Percentiles rank a stretch among this genome's conserved stretches.
phyloP scores from a whole-genome alignment of 2,888 invertebrate genomes.

The Epistrophe eligans region DNA sequence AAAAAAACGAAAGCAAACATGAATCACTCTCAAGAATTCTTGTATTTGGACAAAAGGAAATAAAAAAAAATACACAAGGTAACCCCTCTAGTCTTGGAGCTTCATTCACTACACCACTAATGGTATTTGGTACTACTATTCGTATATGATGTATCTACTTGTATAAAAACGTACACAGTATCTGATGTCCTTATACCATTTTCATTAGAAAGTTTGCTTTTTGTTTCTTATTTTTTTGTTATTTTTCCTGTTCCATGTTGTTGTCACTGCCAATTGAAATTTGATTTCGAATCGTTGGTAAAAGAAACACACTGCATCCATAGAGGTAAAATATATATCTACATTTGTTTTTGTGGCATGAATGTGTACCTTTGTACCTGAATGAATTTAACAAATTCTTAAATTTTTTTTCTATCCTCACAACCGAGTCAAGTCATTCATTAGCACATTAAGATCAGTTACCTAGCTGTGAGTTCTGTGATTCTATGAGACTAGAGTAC shows the following conservation, averaged over 20 bases:
- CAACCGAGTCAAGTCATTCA: background rate
- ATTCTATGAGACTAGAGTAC: background rate
- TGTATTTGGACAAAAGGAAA: background rate
- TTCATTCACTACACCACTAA: slow-evolving; percentile 17
- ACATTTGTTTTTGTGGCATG: background rate
- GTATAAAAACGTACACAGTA: background rate
- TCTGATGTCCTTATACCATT: slow-evolving; percentile 19
- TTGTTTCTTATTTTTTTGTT: background rate
- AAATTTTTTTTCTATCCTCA: background rate
- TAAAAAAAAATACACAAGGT: background rate
- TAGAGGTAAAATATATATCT: background rate
- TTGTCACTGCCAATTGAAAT: slow-evolving; percentile 59
- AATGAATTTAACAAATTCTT: no score
- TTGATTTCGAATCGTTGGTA: slow-evolving; percentile 45
- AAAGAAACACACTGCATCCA: background rate
- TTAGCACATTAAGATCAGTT: background rate
- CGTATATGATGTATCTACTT: background rate
- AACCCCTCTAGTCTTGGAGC: background rate
- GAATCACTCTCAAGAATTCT: slow-evolving; percentile 6
- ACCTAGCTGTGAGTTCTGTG: background rate
- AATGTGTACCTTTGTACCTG: background rate
- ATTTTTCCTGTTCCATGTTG: slow-evolving; percentile 33
- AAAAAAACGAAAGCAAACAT: background rate
- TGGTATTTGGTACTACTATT: slow-evolving; percentile 7
- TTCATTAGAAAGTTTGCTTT: slow-evolving; percentile 16